Percentiles rank a stretch among this genome's conserved stretches.
These are phyloP conservation scores for Copidosoma aretas DNA, from an alignment of 2,888 invertebrate genomes.

Conservation along the genomic window DNA sequence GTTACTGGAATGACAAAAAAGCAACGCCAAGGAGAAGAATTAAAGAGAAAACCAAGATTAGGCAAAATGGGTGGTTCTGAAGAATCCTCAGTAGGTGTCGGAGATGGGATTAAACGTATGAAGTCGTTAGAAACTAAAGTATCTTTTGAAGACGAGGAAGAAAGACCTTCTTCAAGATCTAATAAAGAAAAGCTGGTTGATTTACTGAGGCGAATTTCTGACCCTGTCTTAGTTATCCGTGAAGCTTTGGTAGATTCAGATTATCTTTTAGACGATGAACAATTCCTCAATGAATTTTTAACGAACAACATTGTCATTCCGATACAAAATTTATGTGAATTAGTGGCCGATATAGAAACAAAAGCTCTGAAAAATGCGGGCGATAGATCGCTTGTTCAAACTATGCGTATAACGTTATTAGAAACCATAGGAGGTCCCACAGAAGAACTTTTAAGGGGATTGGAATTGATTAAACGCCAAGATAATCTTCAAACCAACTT, in stretches of 20 bases:
- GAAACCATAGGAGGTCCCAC: slow-evolving; percentile 57
- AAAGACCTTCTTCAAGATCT: slow-evolving; percentile 44
- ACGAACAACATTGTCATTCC: slow-evolving; percentile 52
- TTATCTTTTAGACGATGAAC: slow-evolving; percentile 45
- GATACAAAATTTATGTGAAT: slow-evolving; percentile 54
- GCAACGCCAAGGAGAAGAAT: slow-evolving; percentile 53
- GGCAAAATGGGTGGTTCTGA: slow-evolving; percentile 50
- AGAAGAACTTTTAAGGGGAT: slow-evolving; percentile 56
- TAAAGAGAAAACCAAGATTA: slow-evolving; percentile 50
- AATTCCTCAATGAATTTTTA: slow-evolving; percentile 45
- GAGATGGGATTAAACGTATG: slow-evolving; percentile 15
- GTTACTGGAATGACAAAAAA: slow-evolving; percentile 50
- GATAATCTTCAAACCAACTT: slow-evolving; percentile 49
- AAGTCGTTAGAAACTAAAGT: slow-evolving; percentile 37
- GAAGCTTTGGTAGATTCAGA: slow-evolving; percentile 50
- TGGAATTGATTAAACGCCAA: slow-evolving; percentile 54
- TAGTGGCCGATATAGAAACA: slow-evolving; percentile 52
- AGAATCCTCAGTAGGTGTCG: slow-evolving; percentile 43
- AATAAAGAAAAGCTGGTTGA: slow-evolving; percentile 51
- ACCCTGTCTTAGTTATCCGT: slow-evolving; percentile 51
- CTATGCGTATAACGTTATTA: slow-evolving; percentile 52
- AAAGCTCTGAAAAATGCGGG: slow-evolving; percentile 53
- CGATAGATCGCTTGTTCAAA: slow-evolving; percentile 52
- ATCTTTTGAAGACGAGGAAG: slow-evolving; percentile 40
- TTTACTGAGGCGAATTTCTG: slow-evolving; percentile 46